Evolutionary conservation across 1,140 invertebrate genomes (phyloP), one percentile per base, ranked within the genome.

Genomic region (Neomicropteryx cornuta): DNA sequence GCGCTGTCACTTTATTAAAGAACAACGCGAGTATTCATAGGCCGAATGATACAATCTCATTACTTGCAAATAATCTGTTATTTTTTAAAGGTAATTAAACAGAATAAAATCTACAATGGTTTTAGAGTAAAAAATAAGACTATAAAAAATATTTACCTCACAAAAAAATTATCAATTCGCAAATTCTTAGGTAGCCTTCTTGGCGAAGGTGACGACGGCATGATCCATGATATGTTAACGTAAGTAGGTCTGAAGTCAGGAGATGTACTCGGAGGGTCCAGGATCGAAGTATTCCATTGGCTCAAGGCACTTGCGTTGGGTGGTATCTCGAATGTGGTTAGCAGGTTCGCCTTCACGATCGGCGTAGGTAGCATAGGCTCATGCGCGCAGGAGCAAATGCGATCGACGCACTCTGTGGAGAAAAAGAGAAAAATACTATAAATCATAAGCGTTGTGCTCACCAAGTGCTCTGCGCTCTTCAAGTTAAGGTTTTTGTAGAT

Each of bases 381-480:
- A 39, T 64, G 54, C 1, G 52, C 58, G 32, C 63, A 66, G 0
- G 61, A 64, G 29, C 63, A 66, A 1, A 66, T 48, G 2, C 55
- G 53, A 0, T 47, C 43, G 1, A 58, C 56, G 39, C 63, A 66
- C 43, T 66, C 63, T 66, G 52, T 5, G 49, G 48, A 18, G 20
- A 33, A 32, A 33, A 17, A 8, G 19, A 40, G n/a, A 38, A 19
- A 24, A n/a, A n/a, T n/a, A n/a, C n/a, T n/a, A n/a, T n/a, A n/a
- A n/a, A n/a, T n/a, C n/a, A n/a, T n/a, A n/a, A n/a, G n/a, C n/a
- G n/a, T n/a, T n/a, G n/a, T n/a, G n/a, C n/a, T n/a, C n/a, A n/a
- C n/a, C n/a, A n/a, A n/a, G n/a, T n/a, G n/a, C n/a, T n/a, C n/a
- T n/a, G n/a, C n/a, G n/a, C n/a, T n/a, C n/a, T n/a, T n/a, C n/a